Evolutionary conservation across 2,888 invertebrate genomes (phyloP).

Genomic region (Dynastes grantii): DNA sequence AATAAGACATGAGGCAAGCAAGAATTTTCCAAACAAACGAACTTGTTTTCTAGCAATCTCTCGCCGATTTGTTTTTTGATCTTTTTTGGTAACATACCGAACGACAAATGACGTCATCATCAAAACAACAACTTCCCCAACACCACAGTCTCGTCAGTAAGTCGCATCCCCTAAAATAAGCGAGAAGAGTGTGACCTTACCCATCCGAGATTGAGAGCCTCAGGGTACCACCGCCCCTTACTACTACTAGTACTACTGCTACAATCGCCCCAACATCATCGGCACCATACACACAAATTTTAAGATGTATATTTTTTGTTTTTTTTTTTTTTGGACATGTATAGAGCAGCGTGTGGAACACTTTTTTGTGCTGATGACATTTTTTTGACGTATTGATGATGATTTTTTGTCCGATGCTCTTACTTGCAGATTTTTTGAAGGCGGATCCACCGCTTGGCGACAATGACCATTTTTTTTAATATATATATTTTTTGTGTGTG

Average conservation of each 20-base stretch:
- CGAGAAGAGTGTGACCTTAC: conserved; percentile 6
- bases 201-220: conserved; percentile 15
- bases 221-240: conserved; percentile 37
- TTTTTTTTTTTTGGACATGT: conserved; percentile 4
- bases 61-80: conserved; percentile 42
- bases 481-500: conserved; percentile 40
- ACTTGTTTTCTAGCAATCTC: conserved; percentile 21
- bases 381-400: conserved; percentile 52
- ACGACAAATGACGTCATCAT: conserved; percentile 19
- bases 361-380: conserved; percentile 61
- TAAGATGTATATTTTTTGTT: conserved; percentile 15
- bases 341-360: conserved; percentile 68
- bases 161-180: conserved; percentile 7
- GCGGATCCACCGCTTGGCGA: conserved; percentile 60
- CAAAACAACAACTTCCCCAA: conserved; percentile 13
- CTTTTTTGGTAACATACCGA: conserved; percentile 44
- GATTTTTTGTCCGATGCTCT: conserved; percentile 51
- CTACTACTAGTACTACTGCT: conserved; percentile 4
- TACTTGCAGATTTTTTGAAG: conserved; percentile 56
- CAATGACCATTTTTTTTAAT: conserved; percentile 56
- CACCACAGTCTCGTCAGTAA: conserved; percentile 25
- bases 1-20: too few relatives aligned
- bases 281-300: conserved; percentile 24
- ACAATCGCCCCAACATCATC: not conserved
- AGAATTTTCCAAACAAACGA: not conserved